Percentiles rank a stretch among this genome's conserved stretches.
Conservation (phyloP, 2,113 vertebrate genomes). For the Marcusenius ussheri region DNA sequence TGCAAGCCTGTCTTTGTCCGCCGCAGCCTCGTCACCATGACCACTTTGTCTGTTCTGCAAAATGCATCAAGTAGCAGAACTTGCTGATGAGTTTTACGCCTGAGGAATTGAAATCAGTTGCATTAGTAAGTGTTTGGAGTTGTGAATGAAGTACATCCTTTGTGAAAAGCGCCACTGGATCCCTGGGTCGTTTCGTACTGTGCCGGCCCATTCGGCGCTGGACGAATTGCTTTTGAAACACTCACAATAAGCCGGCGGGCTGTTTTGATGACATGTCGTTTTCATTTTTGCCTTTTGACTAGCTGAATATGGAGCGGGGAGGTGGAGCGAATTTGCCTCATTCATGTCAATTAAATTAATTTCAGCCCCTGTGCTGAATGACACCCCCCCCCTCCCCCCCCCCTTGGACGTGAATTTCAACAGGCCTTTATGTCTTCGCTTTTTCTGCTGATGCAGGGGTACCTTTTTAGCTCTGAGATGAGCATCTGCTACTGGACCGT, state of each 20-base stretch:
- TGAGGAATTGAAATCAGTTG: not conserved
- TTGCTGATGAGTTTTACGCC: not conserved
- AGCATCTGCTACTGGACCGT: not conserved
- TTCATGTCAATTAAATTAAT: not conserved
- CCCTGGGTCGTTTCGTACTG: not conserved
- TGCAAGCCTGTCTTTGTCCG: not conserved
- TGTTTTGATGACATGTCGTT: conserved; percentile 18
- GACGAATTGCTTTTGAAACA: conserved; percentile 17
- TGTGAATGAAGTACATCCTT: not conserved
- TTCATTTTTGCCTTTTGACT: conserved; percentile 14
- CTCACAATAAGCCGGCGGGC: conserved; percentile 4
- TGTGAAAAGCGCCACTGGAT: conserved; percentile 1
- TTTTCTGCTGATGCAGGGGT: not conserved
- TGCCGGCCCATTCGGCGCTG: not conserved
- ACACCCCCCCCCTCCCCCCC: not conserved
- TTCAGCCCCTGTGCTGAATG: not conserved
- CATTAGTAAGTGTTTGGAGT: not conserved
- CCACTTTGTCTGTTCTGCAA: not conserved
- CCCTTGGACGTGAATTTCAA: not conserved
- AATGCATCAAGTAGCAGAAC: not conserved
- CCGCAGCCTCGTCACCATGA: not conserved
- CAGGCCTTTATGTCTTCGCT: not conserved
- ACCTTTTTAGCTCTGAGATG: not conserved
- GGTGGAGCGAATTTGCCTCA: not conserved
- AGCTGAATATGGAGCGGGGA: not conserved